Evolutionary conservation across 2,113 vertebrate species (phyloP), one percentile per base, ranked within the genome.

Genomic region (Ceyx margarethae): DNA sequence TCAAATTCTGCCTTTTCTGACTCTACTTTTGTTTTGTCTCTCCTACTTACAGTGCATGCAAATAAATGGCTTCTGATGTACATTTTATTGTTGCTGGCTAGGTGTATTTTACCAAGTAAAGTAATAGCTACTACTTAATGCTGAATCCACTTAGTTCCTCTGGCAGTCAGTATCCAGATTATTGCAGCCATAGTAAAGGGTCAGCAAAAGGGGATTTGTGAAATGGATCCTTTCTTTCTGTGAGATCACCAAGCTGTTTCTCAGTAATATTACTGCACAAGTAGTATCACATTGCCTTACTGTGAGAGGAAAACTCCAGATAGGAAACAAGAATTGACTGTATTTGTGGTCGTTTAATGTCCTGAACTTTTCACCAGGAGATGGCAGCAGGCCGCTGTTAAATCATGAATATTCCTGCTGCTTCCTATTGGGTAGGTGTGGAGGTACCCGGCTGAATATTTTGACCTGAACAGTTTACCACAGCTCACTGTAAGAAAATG

Each of bases 331-430:
- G 67, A 58, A 6, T 2, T 17, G 42, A 20, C 35, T 17, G 5
- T 6, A 3, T 61, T 53, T 51, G 35, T 2, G 0, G 2, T 35
- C 50, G 18, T 56, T 48, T 35, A 9, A 23, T 9, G 45, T 86
- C 10, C 72, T 81, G 33, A 86, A 58, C 84, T 66, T 68, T 46
- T 81, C 50, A 68, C 93, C 97, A 94, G 92, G 40, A 96, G 97
- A 90, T 97, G 97, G 94, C 96, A 96, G 95, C 48, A 91, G 60
- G n/a, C n/a, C 53, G 42, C 86, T 28, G 33, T 74, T 74, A 22
- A 50, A 22, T 88, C 48, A 22, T 33, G 28, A 29, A 16, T 31
- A 68, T 54, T 83, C 58, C 57, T 53, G 4, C 31, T 11, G 5
- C 56, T 83, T 80, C 19, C 23, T 45, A 9, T 62, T 65, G n/a